A percentile compares a stretch with the other conserved stretches of the same genome.
phyloP scores from a whole-genome alignment of 2,113 vertebrate species.

The Brachyistius frenatus region DNA sequence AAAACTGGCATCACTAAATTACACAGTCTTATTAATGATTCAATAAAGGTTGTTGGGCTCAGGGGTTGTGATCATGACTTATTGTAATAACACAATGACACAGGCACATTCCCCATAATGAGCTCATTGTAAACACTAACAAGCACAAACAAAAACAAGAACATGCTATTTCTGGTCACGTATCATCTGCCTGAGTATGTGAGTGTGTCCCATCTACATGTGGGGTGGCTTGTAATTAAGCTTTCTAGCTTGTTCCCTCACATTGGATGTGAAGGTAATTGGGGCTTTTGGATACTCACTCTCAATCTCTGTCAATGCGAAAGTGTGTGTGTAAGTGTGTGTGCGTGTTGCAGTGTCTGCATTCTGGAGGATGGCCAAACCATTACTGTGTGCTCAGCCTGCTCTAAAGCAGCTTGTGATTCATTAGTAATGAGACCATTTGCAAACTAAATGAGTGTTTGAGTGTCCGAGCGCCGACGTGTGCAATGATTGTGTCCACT shows the following conservation, averaged over 20 bases:
- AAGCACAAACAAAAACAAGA: conserved; percentile 46
- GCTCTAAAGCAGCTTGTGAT: conserved; percentile 78
- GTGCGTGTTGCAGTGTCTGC: conserved; percentile 36
- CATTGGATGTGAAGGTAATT: conserved; percentile 77
- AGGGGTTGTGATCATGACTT: conserved; percentile 64
- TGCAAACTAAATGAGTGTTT: conserved; percentile 79
- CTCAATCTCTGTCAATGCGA: conserved; percentile 71
- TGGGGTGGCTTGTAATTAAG: conserved; percentile 72
- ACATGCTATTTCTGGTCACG: conserved; percentile 36
- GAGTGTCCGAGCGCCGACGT: conserved; percentile 58
- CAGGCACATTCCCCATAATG: conserved; percentile 45
- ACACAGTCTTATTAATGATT: conserved; percentile 73
- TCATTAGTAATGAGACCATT: conserved; percentile 82
- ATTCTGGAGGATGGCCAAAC: conserved; percentile 75
- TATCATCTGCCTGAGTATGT: conserved; percentile 22
- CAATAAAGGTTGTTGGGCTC: conserved; percentile 63
- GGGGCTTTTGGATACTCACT: conserved; percentile 73
- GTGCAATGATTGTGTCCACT: conserved; percentile 64
- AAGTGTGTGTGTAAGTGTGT: conserved; percentile 38
- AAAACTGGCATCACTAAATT: conserved; percentile 69
- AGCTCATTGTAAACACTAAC: conserved; percentile 57
- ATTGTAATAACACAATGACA: conserved; percentile 67
- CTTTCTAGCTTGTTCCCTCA: conserved; percentile 71
- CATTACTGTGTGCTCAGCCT: conserved; percentile 75
- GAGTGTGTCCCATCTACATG: conserved; percentile 56